Base-by-base conservation (phyloP, 2,888 invertebrate genomes). In the Uropetala carovei region DNA sequence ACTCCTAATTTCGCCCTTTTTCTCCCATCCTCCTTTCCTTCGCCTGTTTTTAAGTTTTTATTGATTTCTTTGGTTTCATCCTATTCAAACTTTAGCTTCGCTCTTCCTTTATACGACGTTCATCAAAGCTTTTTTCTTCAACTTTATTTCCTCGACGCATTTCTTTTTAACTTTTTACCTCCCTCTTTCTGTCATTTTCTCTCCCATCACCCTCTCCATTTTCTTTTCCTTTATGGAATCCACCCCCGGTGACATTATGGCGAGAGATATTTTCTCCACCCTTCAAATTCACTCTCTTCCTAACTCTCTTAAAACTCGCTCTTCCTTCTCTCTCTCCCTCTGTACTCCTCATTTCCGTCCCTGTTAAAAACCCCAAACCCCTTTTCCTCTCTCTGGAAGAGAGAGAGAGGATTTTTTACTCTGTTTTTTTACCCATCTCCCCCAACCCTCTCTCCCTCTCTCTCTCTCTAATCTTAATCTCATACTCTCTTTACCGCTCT, bases 281-380 rank as follows among this genome's bases (percentile, higher is more conserved):
- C 27, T 75, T 75, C 75, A 75, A 27, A 75, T 75, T 75, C 75
- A 75, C 75, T 68, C 68, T 4, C 68, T n/a, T 68, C 68, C 22
- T 22, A 18, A 18, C 64, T 64, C 64, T 9, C 68, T 75, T 75
- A 7, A 27, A 27, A 75, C 13, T 43, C 43, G 75, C 75, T 27
- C 75, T 75, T 75, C 68, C 13, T 68, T 9, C n/a, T 68, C n/a
- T 22, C 8, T 75, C 14, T 75, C 27, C 75, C 22, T 75, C 75
- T 27, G 22, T 22, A 75, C 27, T 9, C 27, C 30, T 64, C 89
- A 89, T 89, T 89, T 89, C 89, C 89, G 64, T n/a, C 0, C 64
- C n/a, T n/a, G 89, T 89, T 89, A 89, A 89, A 89, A 60, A 89
- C 60, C 43, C 43, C 64, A n/a, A 30, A 30, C 86, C 57, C 86